Evolutionary conservation across 2,113 vertebrate genomes (phyloP), one percentile per base, ranked within the genome.

Genomic region (Chionomys nivalis): DNA sequence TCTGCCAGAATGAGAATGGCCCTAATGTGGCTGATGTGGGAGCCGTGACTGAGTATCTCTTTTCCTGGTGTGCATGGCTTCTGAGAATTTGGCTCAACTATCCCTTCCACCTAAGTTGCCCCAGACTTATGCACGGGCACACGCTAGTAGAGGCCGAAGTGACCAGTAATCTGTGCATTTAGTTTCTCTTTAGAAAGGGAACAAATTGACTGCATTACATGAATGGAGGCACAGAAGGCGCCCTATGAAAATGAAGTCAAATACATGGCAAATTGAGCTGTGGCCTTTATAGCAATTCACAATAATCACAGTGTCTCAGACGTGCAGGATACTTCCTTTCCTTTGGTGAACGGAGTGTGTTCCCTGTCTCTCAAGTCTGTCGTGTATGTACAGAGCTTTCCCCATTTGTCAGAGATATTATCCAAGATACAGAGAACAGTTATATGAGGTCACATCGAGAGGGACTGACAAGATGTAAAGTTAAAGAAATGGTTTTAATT

Each of bases 391-490:
- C 42, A 88, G 47, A 66, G 24, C 49, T 92, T 31, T 61, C 81
- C 66, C 88, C 33, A 94, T 77, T 90, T 81, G 78, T 97, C 83
- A n/a, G 26, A 33, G 52, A 70, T 89, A 65, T 65, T 89, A 61
- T 55, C 26, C 19, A 73, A 94, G n/a, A 61, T 89, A 88, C 39
- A 90, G 39, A 4, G 12, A 85, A 89, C 31, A 42, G 9, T 68
- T 63, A 90, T 72, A 94, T n/a, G 17, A 63, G 12, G 0, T 0
- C 14, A 36, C 66, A n/a, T 81, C 68, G 86, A 88, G 23, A 85
- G 2, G 19, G 70, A 85, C 17, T 92, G 58, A 23, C 78, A 95
- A 87, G 11, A 44, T 28, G 0, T 16, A 83, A 63, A 83, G 26
- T n/a, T 42, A 91, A 77, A 63, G 39, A 72, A 94, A 39, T 89